Evolutionary conservation across 2,113 vertebrate species (phyloP).

Genomic region (Melanostigma gelatinosum): DNA sequence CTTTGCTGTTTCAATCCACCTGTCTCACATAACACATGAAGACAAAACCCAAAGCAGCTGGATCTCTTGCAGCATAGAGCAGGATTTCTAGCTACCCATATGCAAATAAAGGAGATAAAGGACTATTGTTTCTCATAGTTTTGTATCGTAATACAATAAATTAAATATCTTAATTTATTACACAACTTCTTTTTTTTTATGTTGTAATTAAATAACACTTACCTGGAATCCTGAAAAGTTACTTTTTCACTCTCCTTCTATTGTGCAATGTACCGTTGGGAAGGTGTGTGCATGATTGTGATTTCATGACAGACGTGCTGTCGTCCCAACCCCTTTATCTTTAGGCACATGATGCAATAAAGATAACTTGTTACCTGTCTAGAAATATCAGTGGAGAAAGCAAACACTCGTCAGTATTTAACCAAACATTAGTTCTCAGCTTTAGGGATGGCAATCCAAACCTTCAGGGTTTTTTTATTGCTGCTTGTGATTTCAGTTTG

Average conservation of each 20-base stretch:
- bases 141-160: constrained; percentile 12
- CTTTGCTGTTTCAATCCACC: not conserved
- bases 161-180: constrained; percentile 2
- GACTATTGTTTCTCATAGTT: constrained; percentile 15
- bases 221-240: not conserved
- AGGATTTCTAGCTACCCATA: not conserved
- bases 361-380: fast-evolving
- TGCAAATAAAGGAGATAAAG: not conserved
- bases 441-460: constrained; percentile 23
- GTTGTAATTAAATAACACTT: not conserved
- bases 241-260: not conserved
- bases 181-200: constrained; percentile 8
- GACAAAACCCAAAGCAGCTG: not conserved
- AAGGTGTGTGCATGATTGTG: not conserved
- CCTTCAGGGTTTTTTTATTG: not conserved
- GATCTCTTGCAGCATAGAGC: too few species aligned
- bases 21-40: not conserved
- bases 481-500: constrained; percentile 3
- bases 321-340: not conserved
- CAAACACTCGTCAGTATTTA: not conserved
- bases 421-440: too few species aligned
- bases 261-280: constrained; percentile 22
- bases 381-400: not conserved
- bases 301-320: not conserved
- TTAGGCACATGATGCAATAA: not conserved